Base-by-base conservation (phyloP, 2,888 invertebrate species). In the Trissoscelio sp. region DNA sequence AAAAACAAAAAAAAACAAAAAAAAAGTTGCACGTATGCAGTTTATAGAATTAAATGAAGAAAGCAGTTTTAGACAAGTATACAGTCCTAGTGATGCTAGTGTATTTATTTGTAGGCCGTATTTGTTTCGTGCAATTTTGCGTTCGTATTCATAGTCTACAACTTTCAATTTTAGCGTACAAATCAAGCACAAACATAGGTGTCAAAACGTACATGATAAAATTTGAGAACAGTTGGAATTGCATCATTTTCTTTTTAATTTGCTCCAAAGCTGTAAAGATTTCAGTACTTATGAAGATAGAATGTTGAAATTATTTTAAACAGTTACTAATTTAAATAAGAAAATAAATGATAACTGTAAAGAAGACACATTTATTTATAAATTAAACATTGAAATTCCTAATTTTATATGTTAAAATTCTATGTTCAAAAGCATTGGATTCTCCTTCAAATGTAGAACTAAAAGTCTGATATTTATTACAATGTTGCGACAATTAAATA, bases 141-240 rank as follows among this genome's bases (percentile, higher is more conserved):
- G 55, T 74, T 74, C n/a, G 11, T 31, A 34, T 51, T 31, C n/a
- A 69, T 60, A 67, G 60, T 60, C 55, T 62, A 77, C 77, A 55
- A 60, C 34, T 69, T 60, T 69, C 69, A 77, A 77, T 62, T 77
- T 69, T 77, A 69, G 53, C 57, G 37, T 55, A 57, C 57, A 57
- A 44, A 66, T 11, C 46, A 42, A 62, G 69, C 60, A 62, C 75
- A 75, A 55, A 46, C 18, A 24, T 77, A 69, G 53, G 39, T 77
- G 77, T 60, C 69, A 44, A 69, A 69, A n/a, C 11, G 39, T 62
- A 69, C 53, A 77, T 48, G 37, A 62, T 62, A 69, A 77, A 66
- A 53, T 66, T 66, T 34, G 24, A 57, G 37, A 48, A 69, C 57
- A 75, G 60, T 75, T 75, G 67, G 60, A 75, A 75, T 75, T 58